Percentiles rank a stretch among this genome's conserved stretches.
These are phyloP conservation scores for Isichthys henryi DNA, from an alignment of 2,113 vertebrate species.

Conservation along the genomic window DNA sequence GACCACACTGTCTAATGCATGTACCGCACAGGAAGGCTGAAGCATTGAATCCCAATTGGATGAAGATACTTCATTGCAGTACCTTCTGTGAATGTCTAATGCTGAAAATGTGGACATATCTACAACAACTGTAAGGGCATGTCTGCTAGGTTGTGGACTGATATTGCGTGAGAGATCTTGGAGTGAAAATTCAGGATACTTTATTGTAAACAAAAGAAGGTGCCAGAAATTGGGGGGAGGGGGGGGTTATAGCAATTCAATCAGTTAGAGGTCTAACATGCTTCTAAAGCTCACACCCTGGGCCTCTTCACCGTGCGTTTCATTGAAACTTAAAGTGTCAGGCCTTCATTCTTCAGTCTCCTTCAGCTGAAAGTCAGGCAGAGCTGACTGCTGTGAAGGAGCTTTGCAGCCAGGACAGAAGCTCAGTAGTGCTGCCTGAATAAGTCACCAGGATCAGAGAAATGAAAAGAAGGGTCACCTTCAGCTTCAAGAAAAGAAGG, in stretches of 20 bases:
- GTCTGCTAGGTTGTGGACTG: neutral
- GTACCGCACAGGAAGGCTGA: neutral
- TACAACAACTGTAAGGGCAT: neutral
- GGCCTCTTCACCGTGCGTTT: too few species aligned
- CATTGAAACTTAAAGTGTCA: constrained; percentile 14
- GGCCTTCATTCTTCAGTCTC: neutral
- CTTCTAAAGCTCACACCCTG: neutral
- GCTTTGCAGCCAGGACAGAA: neutral
- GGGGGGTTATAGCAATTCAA: neutral
- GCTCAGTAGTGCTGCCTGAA: neutral
- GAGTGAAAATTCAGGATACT: neutral
- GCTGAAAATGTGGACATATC: neutral
- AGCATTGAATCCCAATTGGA: neutral
- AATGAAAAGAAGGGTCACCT: neutral
- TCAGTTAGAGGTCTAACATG: neutral
- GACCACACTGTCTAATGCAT: neutral
- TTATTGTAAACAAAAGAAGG: neutral
- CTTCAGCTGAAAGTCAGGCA: neutral
- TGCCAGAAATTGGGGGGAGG: neutral
- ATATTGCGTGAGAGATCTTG: neutral
- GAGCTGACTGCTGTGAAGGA: neutral
- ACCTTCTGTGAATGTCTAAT: neutral
- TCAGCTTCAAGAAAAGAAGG: neutral
- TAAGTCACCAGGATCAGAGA: neutral
- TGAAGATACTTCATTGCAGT: neutral